These are phyloP conservation scores for Pelmatolapia mariae DNA, from an alignment of 2,113 vertebrate species.

Conservation along the genomic window DNA sequence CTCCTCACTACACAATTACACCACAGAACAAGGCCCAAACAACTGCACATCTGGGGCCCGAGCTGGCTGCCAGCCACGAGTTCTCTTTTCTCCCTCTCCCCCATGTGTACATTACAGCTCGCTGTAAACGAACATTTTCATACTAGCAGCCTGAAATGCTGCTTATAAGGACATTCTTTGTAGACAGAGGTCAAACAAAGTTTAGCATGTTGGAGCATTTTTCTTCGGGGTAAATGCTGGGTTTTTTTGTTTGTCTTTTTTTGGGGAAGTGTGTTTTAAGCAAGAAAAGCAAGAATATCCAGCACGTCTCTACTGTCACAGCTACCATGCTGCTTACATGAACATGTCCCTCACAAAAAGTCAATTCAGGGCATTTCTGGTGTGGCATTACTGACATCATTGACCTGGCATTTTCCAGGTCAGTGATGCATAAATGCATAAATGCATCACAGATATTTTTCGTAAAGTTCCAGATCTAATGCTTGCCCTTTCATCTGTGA, in stretches of 20 bases:
- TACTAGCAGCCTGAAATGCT: slow-evolving; percentile 10
- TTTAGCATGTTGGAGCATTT: slow-evolving; percentile 13
- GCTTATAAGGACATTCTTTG: slow-evolving; percentile 7
- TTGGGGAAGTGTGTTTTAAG: not conserved
- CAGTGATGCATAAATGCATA: not conserved
- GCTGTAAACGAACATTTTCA: slow-evolving; percentile 35
- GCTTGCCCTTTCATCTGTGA: not conserved
- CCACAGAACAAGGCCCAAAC: slow-evolving; percentile 52
- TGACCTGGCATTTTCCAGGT: not conserved
- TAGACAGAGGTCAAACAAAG: slow-evolving; percentile 31
- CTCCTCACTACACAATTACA: slow-evolving; percentile 38
- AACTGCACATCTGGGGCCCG: slow-evolving; percentile 54
- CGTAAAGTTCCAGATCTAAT: not conserved
- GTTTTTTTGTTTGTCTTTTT: not conserved
- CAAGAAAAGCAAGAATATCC: not conserved
- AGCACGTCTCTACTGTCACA: not conserved
- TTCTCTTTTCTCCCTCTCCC: slow-evolving; percentile 9
- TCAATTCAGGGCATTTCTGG: not conserved
- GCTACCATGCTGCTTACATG: not conserved
- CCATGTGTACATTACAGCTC: slow-evolving; percentile 24
- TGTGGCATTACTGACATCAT: not conserved
- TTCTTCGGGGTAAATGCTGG: not conserved
- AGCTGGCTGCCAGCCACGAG: slow-evolving; percentile 52
- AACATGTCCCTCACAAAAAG: not conserved
- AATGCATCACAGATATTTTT: not conserved